A percentile compares a stretch with the other conserved stretches of the same genome.
Conservation (phyloP, 2,113 vertebrate genomes). For the Sander lucioperca region DNA sequence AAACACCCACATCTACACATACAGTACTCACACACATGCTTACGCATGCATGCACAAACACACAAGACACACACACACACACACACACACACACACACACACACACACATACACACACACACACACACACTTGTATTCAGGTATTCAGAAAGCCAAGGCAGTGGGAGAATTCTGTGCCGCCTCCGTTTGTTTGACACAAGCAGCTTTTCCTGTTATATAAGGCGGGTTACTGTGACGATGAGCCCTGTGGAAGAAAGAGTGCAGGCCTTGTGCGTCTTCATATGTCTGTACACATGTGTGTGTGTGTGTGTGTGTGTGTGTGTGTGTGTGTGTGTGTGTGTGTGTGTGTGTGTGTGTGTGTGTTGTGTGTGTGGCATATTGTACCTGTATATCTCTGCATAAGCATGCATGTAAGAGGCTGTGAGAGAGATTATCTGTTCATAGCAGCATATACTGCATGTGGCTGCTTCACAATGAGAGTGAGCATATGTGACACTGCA, state of each 20-base stretch:
- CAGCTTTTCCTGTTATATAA: constrained; percentile 75
- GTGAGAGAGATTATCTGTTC: constrained; percentile 24
- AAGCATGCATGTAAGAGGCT: constrained; percentile 18
- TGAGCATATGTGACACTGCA: constrained; percentile 28
- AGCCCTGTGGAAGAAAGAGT: constrained; percentile 43
- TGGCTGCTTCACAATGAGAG: constrained; percentile 14
- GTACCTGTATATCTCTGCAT: constrained; percentile 31
- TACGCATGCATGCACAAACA: constrained; percentile 41
- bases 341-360: neutral
- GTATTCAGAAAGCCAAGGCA: constrained; percentile 57
- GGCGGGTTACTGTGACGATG: constrained; percentile 60
- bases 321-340: constrained; percentile 21
- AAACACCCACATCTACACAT: constrained; percentile 1
- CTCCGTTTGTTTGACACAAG: constrained; percentile 66
- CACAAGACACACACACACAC: constrained; percentile 17
- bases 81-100: constrained; percentile 23
- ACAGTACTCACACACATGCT: neutral
- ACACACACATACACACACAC: constrained; percentile 13
- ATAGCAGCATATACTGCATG: constrained; percentile 2
- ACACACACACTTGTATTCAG: constrained; percentile 26
- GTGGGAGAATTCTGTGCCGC: constrained; percentile 53
- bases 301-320: constrained; percentile 22
- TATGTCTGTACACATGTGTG: constrained; percentile 24
- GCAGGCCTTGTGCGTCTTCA: constrained; percentile 23
- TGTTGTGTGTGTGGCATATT: neutral